Base-by-base conservation (phyloP, 2,797 vertebrate species). In the Sebastes vulpes region DNA sequence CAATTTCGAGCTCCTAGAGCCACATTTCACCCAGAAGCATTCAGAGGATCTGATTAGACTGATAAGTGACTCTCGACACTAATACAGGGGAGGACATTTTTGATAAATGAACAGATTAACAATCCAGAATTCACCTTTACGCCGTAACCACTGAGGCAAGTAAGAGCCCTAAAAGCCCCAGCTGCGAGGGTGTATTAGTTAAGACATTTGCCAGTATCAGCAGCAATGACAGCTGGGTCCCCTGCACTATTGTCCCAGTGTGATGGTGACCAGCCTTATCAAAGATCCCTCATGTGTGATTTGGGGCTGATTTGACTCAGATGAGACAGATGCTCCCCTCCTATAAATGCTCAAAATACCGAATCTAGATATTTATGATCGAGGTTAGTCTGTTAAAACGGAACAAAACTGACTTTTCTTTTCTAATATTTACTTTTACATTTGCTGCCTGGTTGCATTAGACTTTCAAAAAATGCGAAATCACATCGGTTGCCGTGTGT, bases 251-350 rank as follows among this genome's bases (percentile, higher is more conserved):
- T 84, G 79, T 85, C 75, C 72, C 73, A 38, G 31, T 66, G 79
- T 65, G 77, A 75, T 72, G 82, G 79, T 83, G 65, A 86, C 86
- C 83, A 83, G 77, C 67, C 79, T 82, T 61, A 83, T 86, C 85
- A 75, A 48, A 84, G 64, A 75, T 87, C 81, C 84, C 75, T 85
- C 67, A 69, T 90, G 91, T 92, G 90, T 91, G 72, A 91, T 93
- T 88, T 87, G 77, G 73, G 81, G 84, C 84, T 85, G 90, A 93
- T 95, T 89, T 88, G 76, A 82, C 88, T 91, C 85, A 72, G 70
- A 88, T 89, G 63, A 90, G 83, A 93, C 95, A 95, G 93, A 96
- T 94, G 93, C 89, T 92, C 63, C 75, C 75, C 83, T 65, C 42
- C 54, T 64, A 79, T 84, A 90, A 85, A 90, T 75, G 70, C 64